Evolutionary conservation across 1,140 invertebrate species (phyloP).

Genomic region (Drosophila eugracilis): DNA sequence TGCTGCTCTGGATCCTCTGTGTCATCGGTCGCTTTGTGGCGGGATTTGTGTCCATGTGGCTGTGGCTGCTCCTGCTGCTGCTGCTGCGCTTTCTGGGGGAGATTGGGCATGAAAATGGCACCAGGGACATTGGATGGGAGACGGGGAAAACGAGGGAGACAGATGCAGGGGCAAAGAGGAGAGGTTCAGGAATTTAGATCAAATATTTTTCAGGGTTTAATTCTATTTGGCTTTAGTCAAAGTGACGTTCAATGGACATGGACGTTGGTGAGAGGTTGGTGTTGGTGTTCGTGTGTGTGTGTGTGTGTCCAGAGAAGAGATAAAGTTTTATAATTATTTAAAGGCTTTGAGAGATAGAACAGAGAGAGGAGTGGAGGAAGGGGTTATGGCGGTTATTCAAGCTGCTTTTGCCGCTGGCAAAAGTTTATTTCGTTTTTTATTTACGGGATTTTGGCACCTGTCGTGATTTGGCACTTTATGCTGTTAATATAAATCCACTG

Average conservation of each 20-base stretch:
- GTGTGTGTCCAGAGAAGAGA: constrained; percentile 42
- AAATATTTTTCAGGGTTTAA: constrained; percentile 82
- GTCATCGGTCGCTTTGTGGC: constrained; percentile 77
- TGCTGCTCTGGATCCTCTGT: constrained; percentile 36
- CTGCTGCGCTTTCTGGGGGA: constrained; percentile 57
- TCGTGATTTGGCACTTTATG: constrained; percentile 62
- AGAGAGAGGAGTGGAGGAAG: too few relatives aligned
- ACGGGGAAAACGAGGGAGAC: not conserved
- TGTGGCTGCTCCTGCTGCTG: constrained; percentile 7
- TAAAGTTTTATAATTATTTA: constrained; percentile 69
- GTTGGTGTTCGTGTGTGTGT: too few relatives aligned
- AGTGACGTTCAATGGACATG: constrained; percentile 60
- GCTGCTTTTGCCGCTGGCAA: constrained; percentile 23
- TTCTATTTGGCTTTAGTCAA: constrained; percentile 76
- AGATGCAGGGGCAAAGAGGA: not conserved
- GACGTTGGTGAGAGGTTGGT: constrained; percentile 29
- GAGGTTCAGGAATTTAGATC: constrained; percentile 53
- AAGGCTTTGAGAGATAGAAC: constrained; percentile 42
- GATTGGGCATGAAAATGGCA: constrained; percentile 50
- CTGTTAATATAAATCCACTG: constrained; percentile 60
- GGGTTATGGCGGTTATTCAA: constrained; percentile 7
- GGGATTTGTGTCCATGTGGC: constrained; percentile 66
- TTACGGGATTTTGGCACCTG: constrained; percentile 47
- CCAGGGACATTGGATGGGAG: constrained; percentile 14
- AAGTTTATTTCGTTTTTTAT: constrained; percentile 21